Base-by-base conservation (phyloP, 1,140 invertebrate species). In the Nautilus pompilius region DNA sequence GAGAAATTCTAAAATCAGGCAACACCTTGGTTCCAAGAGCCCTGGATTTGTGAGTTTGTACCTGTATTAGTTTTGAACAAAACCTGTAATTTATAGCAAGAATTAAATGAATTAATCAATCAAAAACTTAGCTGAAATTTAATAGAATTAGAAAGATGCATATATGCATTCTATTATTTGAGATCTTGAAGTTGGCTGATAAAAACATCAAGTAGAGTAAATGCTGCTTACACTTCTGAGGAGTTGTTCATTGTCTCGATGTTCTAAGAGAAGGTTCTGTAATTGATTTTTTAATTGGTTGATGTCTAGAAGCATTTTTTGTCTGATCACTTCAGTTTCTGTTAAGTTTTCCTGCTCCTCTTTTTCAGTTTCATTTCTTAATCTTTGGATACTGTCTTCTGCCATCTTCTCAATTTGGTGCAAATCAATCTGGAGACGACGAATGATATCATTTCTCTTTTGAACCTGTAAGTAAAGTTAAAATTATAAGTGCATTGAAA, bases 391-490 rank as follows among this genome's bases (percentile, higher is more conserved):
- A 32, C 77, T 72, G 22, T 83, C 81, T 53, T 81, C 78, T 24
- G 81, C 77, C 61, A 73, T 75, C 62, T 82, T 83, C 54, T 82
- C 77, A 54, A 83, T 80, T 54, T 78, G 73, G 45, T 78, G 76
- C 17, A 82, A 67, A 36, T 81, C 78, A n/a, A 74, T 68, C 53
- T 82, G 77, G 4, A 81, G 62, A 24, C 68, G 71, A 56, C 76
- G 67, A 49, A 82, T 82, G 24, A 80, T 67, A 49, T 82, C 78
- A 66, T 82, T 82, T 56, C 82, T 80, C 64, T 78, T 79, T 36
- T 68, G 71, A 45, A 81, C 78, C 80, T 82, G 62, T 15, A 69
- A 67, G 32, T 34, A 49, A 49, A 53, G 22, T n/a, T n/a, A n/a
- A n/a, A n/a, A n/a, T n/a, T n/a, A n/a, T n/a, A n/a, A n/a, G n/a